phyloP scores from a whole-genome alignment of 2,113 vertebrate genomes.

The Hemicordylus capensis region DNA sequence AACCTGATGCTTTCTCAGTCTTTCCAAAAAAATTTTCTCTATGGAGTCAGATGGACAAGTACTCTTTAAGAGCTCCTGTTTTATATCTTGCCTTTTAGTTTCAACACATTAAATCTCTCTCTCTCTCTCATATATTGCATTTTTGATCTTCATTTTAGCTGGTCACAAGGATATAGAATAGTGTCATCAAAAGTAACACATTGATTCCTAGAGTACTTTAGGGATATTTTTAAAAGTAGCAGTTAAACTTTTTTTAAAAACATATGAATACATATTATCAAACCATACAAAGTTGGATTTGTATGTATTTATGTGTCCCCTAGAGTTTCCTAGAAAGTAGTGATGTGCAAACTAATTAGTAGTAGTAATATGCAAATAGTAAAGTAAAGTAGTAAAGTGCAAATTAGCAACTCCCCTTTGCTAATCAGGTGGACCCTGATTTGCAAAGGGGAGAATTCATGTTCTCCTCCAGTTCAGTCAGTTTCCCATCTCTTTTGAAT shows the following conservation, averaged over 20 bases:
- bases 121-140: too few relatives aligned
- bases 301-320: not conserved
- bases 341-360: too few relatives aligned
- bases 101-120: not conserved
- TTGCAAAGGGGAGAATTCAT: too few relatives aligned
- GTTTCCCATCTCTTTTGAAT: not conserved
- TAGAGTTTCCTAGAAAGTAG: too few relatives aligned
- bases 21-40: slow-evolving; percentile 2
- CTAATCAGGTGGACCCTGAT: too few relatives aligned
- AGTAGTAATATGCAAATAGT: too few relatives aligned
- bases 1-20: not conserved
- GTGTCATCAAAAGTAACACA: not conserved
- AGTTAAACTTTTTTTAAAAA: too few relatives aligned
- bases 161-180: not conserved
- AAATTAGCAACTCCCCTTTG: too few relatives aligned
- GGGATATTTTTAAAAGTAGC: not conserved
- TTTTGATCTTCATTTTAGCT: not conserved
- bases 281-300: too few relatives aligned
- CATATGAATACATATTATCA: too few relatives aligned
- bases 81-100: not conserved
- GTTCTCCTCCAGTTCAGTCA: not conserved
- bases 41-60: not conserved
- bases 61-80: not conserved
- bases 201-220: not conserved
- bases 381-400: too few relatives aligned